These are phyloP conservation scores for Rotaria magnacalcarata DNA, from an alignment of 2,888 invertebrate species.

Conservation along the genomic window DNA sequence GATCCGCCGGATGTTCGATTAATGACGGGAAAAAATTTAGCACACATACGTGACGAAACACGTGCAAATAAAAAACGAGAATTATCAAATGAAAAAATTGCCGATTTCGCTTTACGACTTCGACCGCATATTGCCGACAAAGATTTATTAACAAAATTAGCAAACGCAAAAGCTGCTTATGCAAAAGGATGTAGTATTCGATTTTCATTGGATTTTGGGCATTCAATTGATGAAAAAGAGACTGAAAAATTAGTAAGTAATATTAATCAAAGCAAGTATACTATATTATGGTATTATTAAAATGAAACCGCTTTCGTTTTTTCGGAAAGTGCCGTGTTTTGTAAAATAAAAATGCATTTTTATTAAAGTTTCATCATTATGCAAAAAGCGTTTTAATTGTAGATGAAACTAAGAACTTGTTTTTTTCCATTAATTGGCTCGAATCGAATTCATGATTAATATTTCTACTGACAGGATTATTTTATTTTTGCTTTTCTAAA, in stretches of 20 bases:
- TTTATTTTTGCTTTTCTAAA: no score
- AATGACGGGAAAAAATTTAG: conserved; percentile 4
- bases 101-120: not conserved
- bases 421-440: no score
- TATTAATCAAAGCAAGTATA: no score
- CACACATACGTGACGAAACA: not conserved
- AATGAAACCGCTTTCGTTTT: no score
- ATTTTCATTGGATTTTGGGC: conserved; percentile 10
- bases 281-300: no score
- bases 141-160: conserved; percentile 14
- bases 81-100: not conserved
- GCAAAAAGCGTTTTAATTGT: no score
- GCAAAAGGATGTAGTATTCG: not conserved
- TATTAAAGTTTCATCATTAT: no score
- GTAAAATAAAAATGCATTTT: no score
- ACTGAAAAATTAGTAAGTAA: conserved; percentile 11
- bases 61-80: conserved; percentile 17
- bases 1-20: conserved; percentile 28
- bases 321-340: no score
- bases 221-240: conserved; percentile 6
- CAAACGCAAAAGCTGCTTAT: conserved; percentile 12
- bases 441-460: no score
- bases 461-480: no score
- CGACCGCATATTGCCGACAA: not conserved
- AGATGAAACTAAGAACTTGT: no score